phyloP scores from a whole-genome alignment of 2,888 invertebrate genomes.

The Eurytoma californica region DNA sequence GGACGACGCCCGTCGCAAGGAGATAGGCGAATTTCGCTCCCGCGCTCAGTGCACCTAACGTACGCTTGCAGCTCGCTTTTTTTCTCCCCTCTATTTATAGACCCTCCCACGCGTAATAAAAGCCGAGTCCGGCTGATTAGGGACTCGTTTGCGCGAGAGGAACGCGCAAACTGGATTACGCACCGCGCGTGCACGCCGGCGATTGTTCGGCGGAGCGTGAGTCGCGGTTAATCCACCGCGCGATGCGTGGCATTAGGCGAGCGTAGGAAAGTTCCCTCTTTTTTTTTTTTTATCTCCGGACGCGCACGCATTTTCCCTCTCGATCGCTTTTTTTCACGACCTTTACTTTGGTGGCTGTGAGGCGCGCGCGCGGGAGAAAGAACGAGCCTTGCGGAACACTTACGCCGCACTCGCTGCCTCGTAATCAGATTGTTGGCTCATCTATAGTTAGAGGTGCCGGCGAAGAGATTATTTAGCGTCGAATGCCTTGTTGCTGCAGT shows the following conservation, averaged over 20 bases:
- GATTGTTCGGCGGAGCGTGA: too few relatives aligned
- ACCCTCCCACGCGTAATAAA: background rate
- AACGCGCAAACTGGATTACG: background rate
- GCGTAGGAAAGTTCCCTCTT: background rate
- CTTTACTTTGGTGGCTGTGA: background rate
- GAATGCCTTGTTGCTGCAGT: too few relatives aligned
- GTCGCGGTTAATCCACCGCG: constrained; percentile 9
- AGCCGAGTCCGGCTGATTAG: background rate
- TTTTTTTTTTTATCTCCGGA: background rate
- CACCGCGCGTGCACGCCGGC: background rate
- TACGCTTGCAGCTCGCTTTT: background rate
- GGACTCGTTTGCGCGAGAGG: too few relatives aligned
- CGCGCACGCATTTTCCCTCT: background rate
- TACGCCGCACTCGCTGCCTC: background rate
- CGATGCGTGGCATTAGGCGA: too few relatives aligned
- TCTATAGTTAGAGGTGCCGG: too few relatives aligned
- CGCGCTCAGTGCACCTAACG: too few relatives aligned
- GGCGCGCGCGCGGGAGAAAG: background rate
- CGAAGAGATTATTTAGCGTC: too few relatives aligned
- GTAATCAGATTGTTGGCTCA: background rate
- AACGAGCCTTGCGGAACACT: background rate
- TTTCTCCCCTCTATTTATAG: background rate
- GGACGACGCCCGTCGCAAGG: too few relatives aligned
- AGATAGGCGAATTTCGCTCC: too few relatives aligned
- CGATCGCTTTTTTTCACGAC: background rate